A percentile compares a stretch with the other conserved stretches of the same genome.
Evolutionary conservation across 23 tunicate species (phyloP).

Genomic region (Diplosoma virens): DNA sequence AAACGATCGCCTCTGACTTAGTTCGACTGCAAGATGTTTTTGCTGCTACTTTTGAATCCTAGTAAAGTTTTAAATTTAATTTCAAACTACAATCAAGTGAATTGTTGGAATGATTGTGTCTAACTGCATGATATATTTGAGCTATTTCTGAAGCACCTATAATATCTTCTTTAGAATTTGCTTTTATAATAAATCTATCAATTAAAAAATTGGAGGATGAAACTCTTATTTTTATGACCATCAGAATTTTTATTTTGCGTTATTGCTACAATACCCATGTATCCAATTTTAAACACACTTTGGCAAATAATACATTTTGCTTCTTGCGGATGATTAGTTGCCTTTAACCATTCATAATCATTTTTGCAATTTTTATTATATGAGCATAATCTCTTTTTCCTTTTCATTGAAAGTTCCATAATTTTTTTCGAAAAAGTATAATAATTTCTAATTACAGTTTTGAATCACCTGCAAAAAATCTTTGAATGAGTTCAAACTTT

Average conservation of each 20-base stretch:
- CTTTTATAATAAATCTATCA: not conserved
- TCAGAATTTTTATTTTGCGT: not conserved
- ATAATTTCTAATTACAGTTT: no score
- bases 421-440: no score
- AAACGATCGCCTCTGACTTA: not conserved
- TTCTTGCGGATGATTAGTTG: not conserved
- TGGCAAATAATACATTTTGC: not conserved
- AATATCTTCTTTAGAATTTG: not conserved
- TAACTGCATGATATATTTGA: constrained; percentile 9
- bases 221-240: not conserved
- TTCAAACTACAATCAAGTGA: constrained; percentile 3
- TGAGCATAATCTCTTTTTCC: constrained; percentile 1
- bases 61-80: constrained; percentile 1
- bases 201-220: not conserved
- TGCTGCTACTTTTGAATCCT: constrained; percentile 2
- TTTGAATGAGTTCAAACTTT: no score
- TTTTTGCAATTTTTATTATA: not conserved
- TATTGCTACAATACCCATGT: not conserved
- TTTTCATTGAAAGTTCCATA: constrained; percentile 1
- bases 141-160: not conserved
- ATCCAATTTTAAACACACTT: not conserved
- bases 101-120: not conserved
- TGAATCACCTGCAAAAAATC: no score
- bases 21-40: not conserved
- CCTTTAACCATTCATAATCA: not conserved